phyloP scores from a whole-genome alignment of 1,140 invertebrate species.

The Metopolophium dirhodum region DNA sequence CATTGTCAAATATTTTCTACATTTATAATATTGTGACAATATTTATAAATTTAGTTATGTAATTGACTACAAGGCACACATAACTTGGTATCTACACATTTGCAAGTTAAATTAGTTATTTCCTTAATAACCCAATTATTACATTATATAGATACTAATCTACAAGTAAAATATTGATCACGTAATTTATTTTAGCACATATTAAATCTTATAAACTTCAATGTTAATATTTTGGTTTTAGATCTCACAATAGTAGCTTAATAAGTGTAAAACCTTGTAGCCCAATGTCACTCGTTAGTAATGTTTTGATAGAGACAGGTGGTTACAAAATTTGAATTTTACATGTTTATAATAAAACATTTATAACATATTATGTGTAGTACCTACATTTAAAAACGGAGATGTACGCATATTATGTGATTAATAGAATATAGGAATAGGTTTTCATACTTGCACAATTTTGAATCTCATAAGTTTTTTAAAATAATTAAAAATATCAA shows the following conservation, averaged over 20 bases:
- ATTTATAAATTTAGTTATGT: not conserved
- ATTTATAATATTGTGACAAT: no score
- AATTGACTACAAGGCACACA: not conserved
- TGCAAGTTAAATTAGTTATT: not conserved
- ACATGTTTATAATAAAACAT: not conserved
- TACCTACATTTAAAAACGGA: not conserved
- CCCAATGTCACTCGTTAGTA: not conserved
- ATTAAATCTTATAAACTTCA: not conserved
- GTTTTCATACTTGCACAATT: not conserved
- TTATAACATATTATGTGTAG: not conserved
- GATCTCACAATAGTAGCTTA: not conserved
- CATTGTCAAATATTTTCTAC: not conserved
- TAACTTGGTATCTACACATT: not conserved
- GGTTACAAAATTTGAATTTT: not conserved
- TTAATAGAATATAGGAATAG: not conserved
- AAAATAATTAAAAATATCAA: not conserved
- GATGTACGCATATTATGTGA: not conserved
- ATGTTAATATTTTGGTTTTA: not conserved
- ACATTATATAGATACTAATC: not conserved
- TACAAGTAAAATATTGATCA: not conserved
- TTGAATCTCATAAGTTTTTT: not conserved
- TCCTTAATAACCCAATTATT: not conserved
- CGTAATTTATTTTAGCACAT: not conserved
- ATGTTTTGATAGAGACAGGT: not conserved
- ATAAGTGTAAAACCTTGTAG: not conserved